Conservation (phyloP, 2,888 invertebrate species). For the Drosophila robusta region DNA sequence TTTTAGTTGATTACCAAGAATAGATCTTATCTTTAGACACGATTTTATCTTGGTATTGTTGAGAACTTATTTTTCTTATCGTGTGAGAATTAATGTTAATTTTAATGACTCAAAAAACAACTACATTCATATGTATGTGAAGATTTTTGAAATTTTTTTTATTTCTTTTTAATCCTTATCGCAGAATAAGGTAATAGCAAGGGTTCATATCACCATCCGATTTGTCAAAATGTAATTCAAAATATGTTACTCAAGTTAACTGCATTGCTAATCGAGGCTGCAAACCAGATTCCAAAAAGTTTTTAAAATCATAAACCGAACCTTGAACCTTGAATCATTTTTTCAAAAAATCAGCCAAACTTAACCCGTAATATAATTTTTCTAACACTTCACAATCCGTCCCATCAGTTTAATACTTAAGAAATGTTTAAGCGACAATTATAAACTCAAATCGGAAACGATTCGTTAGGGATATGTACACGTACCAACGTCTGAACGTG, state of each 20-base stretch:
- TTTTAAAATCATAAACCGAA: not conserved
- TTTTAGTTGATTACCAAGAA: not conserved
- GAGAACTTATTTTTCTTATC: not conserved
- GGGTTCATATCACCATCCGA: too few relatives aligned
- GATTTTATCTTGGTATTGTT: not conserved
- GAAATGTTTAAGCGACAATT: not conserved
- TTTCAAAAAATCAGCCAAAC: too few relatives aligned
- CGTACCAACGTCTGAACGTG: conserved; percentile 45
- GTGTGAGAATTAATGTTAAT: not conserved
- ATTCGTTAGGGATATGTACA: conserved; percentile 30
- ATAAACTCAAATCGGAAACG: conserved; percentile 40
- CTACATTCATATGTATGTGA: too few relatives aligned
- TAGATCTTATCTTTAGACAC: not conserved
- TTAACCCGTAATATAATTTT: too few relatives aligned
- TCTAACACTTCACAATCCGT: not conserved
- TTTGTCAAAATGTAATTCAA: too few relatives aligned
- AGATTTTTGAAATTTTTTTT: too few relatives aligned
- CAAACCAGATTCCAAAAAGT: not conserved
- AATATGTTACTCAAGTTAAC: too few relatives aligned
- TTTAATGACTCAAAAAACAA: not conserved
- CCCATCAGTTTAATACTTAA: not conserved
- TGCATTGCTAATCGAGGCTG: too few relatives aligned
- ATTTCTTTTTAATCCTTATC: too few relatives aligned
- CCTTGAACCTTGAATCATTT: too few relatives aligned
- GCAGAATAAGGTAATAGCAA: too few relatives aligned